Evolutionary conservation across 1,140 invertebrate species (phyloP), one percentile per base, ranked within the genome.

Genomic region (Parapsyche elsis): DNA sequence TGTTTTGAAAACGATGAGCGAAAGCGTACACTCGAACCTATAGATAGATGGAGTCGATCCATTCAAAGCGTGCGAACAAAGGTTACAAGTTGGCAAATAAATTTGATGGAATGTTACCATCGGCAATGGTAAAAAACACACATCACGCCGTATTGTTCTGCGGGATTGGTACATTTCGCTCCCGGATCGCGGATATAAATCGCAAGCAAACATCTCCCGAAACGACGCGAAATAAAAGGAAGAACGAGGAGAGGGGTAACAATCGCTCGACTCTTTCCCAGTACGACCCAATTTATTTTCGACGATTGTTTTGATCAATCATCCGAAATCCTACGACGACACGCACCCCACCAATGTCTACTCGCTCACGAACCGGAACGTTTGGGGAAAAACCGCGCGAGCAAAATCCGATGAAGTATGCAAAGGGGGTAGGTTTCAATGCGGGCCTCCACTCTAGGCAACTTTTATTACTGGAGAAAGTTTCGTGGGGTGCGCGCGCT

Each of bases 241-340:
- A 53, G 49, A 53, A 14, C 10, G 12, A 12, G 16, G 49, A 12
- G 16, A 12, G 49, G 49, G 10, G 16, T 12, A 53, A 14, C 49
- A 53, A 53, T 14, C 49, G 49, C 10, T 53, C 49, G 10, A 53
- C 49, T 38, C 30, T 38, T n/a, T 38, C 30, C 30, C 30, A 38
- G 49, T 2, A 12, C 16, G 49, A 53, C 49, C 49, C 49, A 53
- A 53, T 53, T 53, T 53, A 53, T 53, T 53, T 53, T 53, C 12
- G 10, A 53, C 49, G 49, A 53, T 53, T 53, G 49, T 53, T 53
- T 53, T 53, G 16, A 53, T 53, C 49, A 53, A 53, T 53, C 49
- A 53, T 53, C 16, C 49, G 49, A 53, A 53, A 53, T 53, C 49
- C 49, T 12, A 53, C 49, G 16, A 53, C 49, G 16, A 53, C 49